Evolutionary conservation across 2,113 vertebrate genomes (phyloP).

Genomic region (Australoheros scitulus): DNA sequence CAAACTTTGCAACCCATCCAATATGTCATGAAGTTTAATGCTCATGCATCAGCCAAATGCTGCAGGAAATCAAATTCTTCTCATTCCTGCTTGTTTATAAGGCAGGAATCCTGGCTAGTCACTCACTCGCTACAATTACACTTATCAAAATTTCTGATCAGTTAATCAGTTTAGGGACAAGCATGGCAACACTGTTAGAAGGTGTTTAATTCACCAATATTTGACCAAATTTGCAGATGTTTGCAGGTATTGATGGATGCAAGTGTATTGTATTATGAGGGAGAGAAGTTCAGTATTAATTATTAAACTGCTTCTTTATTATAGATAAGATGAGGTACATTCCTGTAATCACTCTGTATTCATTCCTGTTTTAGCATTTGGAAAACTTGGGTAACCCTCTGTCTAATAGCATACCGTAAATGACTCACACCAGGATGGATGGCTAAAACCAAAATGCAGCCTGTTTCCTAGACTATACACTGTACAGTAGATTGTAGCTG

Average conservation of each 20-base stretch:
- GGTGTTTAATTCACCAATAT: not conserved
- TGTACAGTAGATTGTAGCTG: constrained; percentile 62
- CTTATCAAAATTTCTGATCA: not conserved
- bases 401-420: constrained; percentile 65
- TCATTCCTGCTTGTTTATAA: not conserved
- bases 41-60: not conserved
- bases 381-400: constrained; percentile 58
- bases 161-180: not conserved
- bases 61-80: not conserved
- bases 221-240: not conserved
- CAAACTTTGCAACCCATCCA: not conserved
- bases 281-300: not conserved
- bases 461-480: constrained; percentile 62
- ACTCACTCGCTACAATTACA: not conserved
- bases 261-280: not conserved
- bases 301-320: not conserved
- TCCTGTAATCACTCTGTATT: constrained; percentile 23
- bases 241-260: not conserved
- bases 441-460: constrained; percentile 61
- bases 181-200: not conserved
- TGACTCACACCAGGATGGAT: constrained; percentile 64
- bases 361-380: constrained; percentile 30
- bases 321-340: constrained; percentile 11
- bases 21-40: not conserved
- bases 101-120: not conserved